A percentile compares a stretch with the other conserved stretches of the same genome.
phyloP scores from a whole-genome alignment of 2,888 invertebrate genomes.

The Molorchus minor region DNA sequence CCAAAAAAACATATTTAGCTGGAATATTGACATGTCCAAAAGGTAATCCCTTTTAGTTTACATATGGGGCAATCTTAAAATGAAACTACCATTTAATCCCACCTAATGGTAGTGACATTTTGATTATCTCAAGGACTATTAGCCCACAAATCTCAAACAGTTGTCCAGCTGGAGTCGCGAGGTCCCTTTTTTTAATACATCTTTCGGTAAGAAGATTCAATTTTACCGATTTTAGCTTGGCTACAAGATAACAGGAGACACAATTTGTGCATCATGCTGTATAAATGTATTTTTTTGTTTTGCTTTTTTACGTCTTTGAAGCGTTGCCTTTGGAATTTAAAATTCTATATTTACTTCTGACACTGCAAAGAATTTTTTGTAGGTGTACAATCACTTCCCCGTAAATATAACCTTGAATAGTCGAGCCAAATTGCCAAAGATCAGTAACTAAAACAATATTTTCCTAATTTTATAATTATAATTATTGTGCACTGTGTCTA shows the following conservation, averaged over 20 bases:
- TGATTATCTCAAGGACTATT: slow-evolving; percentile 1
- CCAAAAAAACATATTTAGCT: background rate
- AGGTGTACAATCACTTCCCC: background rate
- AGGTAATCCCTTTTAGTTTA: background rate
- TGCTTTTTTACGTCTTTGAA: no score
- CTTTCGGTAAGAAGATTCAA: no score
- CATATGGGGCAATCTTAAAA: background rate
- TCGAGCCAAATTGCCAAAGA: slow-evolving; percentile 6
- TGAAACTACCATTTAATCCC: background rate
- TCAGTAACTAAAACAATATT: slow-evolving; percentile 8
- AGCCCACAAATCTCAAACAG: no score
- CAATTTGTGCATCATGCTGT: no score
- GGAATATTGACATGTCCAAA: background rate
- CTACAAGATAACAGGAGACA: no score
- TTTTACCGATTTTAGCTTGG: no score
- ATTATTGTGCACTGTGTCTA: background rate
- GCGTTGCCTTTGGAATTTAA: no score
- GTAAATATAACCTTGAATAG: slow-evolving; percentile 4
- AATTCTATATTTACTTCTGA: no score
- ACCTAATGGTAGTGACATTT: slow-evolving; percentile 6
- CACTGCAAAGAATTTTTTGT: background rate
- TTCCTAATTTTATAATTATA: background rate
- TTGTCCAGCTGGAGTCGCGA: no score
- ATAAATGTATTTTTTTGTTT: no score
- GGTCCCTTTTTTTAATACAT: no score